These are phyloP conservation scores for Chrysochloris asiatica DNA, from an alignment of 2,113 vertebrate genomes.

Conservation along the genomic window DNA sequence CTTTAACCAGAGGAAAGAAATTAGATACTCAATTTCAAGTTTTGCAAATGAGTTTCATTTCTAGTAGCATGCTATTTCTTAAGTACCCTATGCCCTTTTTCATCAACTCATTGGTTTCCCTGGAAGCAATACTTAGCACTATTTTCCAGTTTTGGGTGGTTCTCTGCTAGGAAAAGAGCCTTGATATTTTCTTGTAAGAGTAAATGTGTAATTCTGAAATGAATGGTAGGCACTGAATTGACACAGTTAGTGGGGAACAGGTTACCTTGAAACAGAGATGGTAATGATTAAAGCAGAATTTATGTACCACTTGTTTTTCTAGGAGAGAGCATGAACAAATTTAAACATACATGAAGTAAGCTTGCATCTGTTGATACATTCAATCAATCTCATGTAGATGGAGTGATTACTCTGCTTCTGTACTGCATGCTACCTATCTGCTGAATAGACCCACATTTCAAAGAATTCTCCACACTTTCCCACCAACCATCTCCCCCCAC, in stretches of 20 bases:
- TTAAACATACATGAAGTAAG: conserved; percentile 12
- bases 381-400: background rate
- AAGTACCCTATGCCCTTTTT: background rate
- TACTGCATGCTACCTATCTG: conserved; percentile 75
- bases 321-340: background rate
- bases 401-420: background rate
- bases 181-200: conserved; percentile 44
- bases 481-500: conserved; percentile 43
- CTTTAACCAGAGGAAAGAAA: background rate
- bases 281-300: background rate
- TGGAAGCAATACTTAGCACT: conserved; percentile 15
- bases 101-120: conserved; percentile 43
- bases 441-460: conserved; percentile 82
- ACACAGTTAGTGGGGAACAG: background rate
- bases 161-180: conserved; percentile 37
- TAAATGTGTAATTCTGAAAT: conserved; percentile 27
- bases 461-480: conserved; percentile 64
- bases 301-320: background rate
- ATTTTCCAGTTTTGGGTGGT: background rate
- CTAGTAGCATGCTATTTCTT: background rate
- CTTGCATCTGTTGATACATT: conserved; percentile 10
- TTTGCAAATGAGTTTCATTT: conserved; percentile 17
- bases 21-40: background rate
- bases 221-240: background rate
- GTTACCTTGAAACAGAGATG: background rate